Evolutionary conservation across 1,140 invertebrate species (phyloP).

Genomic region (roundworm (Caenorhabditis elegans)): WBcel235 BX284602.5:11472501-11473000

Average conservation of each 20-base stretch:
- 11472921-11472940: slow-evolving; percentile 93
- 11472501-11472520: background rate
- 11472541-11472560: too few relatives aligned
- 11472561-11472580: background rate
- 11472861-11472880: background rate
- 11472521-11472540: too few relatives aligned
- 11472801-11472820: background rate
- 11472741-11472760: background rate
- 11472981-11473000: slow-evolving; percentile 99
- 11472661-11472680: background rate
- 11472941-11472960: slow-evolving; percentile 84
- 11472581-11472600: background rate
- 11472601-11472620: background rate
- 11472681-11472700: background rate
- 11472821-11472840: background rate
- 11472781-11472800: background rate
- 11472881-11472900: slow-evolving; percentile 21
- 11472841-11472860: slow-evolving; percentile 14
- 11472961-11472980: slow-evolving; percentile 99
- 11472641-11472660: background rate
- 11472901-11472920: slow-evolving; percentile 74
- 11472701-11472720: background rate
- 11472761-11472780: background rate
- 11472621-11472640: background rate
- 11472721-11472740: background rate